Conservation (phyloP, 1,140 invertebrate genomes). For the Diorhabda elongata region DNA sequence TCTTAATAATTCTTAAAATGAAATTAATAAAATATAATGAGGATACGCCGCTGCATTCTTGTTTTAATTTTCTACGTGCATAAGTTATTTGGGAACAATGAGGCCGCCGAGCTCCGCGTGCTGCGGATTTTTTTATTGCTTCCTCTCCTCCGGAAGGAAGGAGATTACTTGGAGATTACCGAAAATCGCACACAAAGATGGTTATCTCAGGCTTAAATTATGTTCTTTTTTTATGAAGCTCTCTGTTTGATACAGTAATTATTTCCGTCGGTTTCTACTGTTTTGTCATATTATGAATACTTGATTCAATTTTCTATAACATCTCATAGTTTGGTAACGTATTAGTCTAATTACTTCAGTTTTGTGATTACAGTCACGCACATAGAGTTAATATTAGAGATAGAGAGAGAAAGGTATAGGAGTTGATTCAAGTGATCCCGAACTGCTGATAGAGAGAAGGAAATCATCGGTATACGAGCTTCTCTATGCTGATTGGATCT, state of each 20-base stretch:
- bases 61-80: constrained; percentile 2
- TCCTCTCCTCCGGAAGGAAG: constrained; percentile 1
- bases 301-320: too few species aligned
- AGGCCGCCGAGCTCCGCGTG: background rate
- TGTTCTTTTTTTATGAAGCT: background rate
- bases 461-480: too few species aligned
- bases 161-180: background rate
- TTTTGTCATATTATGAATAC: too few species aligned
- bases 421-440: too few species aligned
- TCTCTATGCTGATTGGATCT: too few species aligned
- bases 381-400: too few species aligned
- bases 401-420: too few species aligned
- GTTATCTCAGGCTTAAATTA: background rate
- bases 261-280: background rate
- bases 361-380: too few species aligned
- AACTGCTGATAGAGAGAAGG: too few species aligned
- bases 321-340: too few species aligned
- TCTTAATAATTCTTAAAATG: background rate
- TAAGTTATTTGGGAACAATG: constrained; percentile 2
- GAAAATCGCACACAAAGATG: background rate
- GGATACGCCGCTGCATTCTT: background rate
- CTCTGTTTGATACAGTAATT: background rate
- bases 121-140: background rate
- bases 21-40: background rate
- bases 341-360: too few species aligned